Evolutionary conservation across 1,140 invertebrate genomes (phyloP), one percentile per base, ranked within the genome.

Genomic region (Tetragonula clypearis): DNA sequence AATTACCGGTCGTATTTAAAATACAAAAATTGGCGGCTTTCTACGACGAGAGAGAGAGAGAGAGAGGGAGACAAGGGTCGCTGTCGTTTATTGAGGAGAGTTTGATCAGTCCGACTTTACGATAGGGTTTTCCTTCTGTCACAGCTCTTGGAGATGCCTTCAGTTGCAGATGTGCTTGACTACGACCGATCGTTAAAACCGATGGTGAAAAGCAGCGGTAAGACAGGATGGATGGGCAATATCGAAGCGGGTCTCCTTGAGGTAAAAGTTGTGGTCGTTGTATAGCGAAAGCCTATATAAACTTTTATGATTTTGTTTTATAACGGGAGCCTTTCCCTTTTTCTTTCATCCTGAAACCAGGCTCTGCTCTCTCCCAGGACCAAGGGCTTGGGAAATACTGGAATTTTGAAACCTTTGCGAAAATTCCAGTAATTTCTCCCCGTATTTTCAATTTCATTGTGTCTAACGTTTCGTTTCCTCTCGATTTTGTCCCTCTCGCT

Each of bases 21-120:
- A 49, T 8, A 6, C 8, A 49, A 8, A 49, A 49, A 49, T 49
- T 49, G 41, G 41, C 6, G 6, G 9, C 41, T 49, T 0, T 49
- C 41, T 49, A 49, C 8, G 6, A 49, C 41, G 4, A 6, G 41
- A 49, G 8, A 49, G 41, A 49, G 11, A 60, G 55, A 19, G 73
- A 8, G n/a, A 2, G n/a, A 17, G 5, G 15, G 56, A 3, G 2
- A 17, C 65, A 21, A 12, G 2, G 0, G 14, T 9, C 17, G 8
- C 2, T 2, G 19, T 58, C 14, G n/a, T 41, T 49, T 11, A 3
- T 26, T 17, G 90, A 69, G 80, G 65, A 89, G 87, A 90, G 90
- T 92, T 92, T 89, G 79, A 91, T 92, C 82, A 82, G 35, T 4
- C 85, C 78, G 75, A 90, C 87, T 93, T 93, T 93, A 92, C 91